Evolutionary conservation across 2,888 invertebrate genomes (phyloP).

Genomic region (Cantharis nigra): DNA sequence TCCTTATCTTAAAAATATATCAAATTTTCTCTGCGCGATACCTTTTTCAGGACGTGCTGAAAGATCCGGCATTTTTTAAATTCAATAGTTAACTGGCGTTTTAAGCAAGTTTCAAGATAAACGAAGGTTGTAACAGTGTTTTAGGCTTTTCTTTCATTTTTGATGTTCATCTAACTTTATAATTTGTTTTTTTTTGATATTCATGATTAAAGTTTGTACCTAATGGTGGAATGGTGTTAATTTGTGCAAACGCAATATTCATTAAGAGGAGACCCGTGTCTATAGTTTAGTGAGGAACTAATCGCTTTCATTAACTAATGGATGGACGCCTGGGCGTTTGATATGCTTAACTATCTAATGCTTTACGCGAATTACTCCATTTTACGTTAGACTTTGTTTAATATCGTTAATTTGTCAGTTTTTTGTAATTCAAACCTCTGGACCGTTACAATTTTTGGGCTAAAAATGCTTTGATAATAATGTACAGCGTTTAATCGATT

Average conservation of each 20-base stretch:
- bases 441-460: background rate
- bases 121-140: background rate
- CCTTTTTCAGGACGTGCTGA: background rate
- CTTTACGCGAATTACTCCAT: constrained; percentile 19
- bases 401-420: background rate
- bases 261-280: constrained; percentile 3
- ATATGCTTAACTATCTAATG: constrained; percentile 22
- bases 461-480: background rate
- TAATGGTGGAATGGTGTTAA: background rate
- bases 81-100: background rate
- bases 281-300: constrained; percentile 14
- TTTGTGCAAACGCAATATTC: background rate
- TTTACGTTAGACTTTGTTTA: constrained; percentile 1
- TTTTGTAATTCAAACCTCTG: background rate
- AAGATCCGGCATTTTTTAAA: background rate
- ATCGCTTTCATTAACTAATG: constrained; percentile 28
- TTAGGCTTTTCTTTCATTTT: background rate
- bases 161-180: background rate
- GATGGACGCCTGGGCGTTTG: constrained; percentile 14
- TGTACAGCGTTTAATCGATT: background rate
- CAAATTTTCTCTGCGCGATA: background rate
- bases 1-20: background rate
- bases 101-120: background rate
- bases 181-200: background rate
- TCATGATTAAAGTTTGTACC: background rate